Evolutionary conservation across 1,140 invertebrate species (phyloP).

Genomic region (Brachionus rotundiformis): DNA sequence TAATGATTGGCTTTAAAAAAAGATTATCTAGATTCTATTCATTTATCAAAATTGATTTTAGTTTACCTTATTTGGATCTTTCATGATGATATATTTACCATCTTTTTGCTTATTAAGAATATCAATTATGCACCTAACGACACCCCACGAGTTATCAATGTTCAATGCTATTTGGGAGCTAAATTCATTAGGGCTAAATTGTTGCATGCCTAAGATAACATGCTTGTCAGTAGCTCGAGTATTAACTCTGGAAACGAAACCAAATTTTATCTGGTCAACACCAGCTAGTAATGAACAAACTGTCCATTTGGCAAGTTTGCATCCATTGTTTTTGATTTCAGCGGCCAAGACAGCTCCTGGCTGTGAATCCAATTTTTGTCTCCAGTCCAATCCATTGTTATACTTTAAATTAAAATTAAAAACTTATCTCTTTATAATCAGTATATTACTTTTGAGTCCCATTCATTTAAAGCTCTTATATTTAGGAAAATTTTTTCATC

Average conservation of each 20-base stretch:
- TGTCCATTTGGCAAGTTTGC: slow-evolving; percentile 98
- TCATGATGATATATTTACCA: slow-evolving; percentile 95
- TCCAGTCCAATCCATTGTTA: slow-evolving; percentile 94
- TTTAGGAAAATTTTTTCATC: slow-evolving; percentile 88
- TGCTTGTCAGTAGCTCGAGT: slow-evolving; percentile 91
- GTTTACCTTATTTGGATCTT: slow-evolving; percentile 87
- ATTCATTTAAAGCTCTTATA: slow-evolving; percentile 97
- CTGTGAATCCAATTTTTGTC: slow-evolving; percentile 93
- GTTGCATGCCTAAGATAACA: slow-evolving; percentile 94
- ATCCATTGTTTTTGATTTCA: slow-evolving; percentile 95
- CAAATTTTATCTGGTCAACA: slow-evolving; percentile 96
- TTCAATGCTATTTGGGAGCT: slow-evolving; percentile 97
- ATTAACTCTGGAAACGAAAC: slow-evolving; percentile 91
- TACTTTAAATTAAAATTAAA: slow-evolving; percentile 64
- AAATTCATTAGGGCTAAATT: slow-evolving; percentile 97
- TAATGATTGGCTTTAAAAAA: slow-evolving; percentile 76
- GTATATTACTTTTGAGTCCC: slow-evolving; percentile 80
- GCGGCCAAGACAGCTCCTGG: slow-evolving; percentile 95
- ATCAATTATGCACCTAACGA: slow-evolving; percentile 95
- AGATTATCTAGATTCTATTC: slow-evolving; percentile 53
- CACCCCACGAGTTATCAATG: slow-evolving; percentile 99
- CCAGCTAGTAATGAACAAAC: slow-evolving; percentile 86
- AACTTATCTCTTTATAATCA: slow-evolving; percentile 18
- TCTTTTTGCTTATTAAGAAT: slow-evolving; percentile 96
- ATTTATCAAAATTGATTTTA: too few species aligned